These are phyloP conservation scores for Acleris sparsana DNA, from an alignment of 2,888 invertebrate genomes.

Conservation along the genomic window DNA sequence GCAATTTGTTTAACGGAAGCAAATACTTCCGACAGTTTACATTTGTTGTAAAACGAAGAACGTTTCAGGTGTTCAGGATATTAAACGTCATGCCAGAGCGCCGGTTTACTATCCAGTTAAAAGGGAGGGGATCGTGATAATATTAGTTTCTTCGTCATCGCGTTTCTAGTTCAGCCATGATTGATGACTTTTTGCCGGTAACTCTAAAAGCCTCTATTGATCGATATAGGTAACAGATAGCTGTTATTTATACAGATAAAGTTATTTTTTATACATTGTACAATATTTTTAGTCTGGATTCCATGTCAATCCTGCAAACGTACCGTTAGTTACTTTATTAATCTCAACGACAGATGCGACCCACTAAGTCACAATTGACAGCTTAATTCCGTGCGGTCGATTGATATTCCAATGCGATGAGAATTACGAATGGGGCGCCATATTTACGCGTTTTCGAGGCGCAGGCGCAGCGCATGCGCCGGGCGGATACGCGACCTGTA, in stretches of 20 bases:
- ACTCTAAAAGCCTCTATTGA: conserved; percentile 53
- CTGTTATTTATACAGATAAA: neutral
- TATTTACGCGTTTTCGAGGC: conserved; percentile 48
- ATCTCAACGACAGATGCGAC: conserved; percentile 20
- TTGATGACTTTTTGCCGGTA: conserved; percentile 70
- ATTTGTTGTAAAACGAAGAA: neutral
- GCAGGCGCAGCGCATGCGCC: conserved; percentile 62
- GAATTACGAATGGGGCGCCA: conserved; percentile 48
- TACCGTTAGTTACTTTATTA: conserved; percentile 4
- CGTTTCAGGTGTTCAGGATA: conserved; percentile 36
- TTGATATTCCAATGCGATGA: conserved; percentile 1
- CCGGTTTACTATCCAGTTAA: conserved; percentile 44
- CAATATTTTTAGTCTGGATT: neutral
- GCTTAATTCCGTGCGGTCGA: conserved; percentile 10
- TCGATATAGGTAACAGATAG: conserved; percentile 11
- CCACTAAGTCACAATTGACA: conserved; percentile 16
- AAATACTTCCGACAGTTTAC: conserved; percentile 10
- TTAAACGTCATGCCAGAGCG: conserved; percentile 38
- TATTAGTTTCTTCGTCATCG: conserved; percentile 49
- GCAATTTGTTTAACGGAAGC: neutral
- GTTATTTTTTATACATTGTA: neutral
- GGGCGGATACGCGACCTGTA: conserved; percentile 75
- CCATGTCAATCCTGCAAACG: neutral
- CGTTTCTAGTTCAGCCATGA: conserved; percentile 61
- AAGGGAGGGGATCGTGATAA: conserved; percentile 45